Evolutionary conservation across 2,797 vertebrate genomes (phyloP).

Genomic region (Tiaroga cobitis): DNA sequence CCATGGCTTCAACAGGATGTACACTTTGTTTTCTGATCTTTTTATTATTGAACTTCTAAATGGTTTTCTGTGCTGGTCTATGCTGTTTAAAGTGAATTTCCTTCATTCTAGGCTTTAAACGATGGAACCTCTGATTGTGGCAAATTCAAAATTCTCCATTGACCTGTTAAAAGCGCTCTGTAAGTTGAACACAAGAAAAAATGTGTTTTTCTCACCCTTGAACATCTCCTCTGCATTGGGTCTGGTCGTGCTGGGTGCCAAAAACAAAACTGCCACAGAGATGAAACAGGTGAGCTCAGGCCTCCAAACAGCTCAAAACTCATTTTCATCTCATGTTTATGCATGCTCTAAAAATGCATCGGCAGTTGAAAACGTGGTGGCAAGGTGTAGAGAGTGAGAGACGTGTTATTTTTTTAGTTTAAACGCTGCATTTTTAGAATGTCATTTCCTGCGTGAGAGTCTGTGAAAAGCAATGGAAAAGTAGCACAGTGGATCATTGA

Average conservation of each 20-base stretch:
- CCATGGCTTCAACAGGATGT: neutral
- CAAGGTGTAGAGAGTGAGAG: too few species aligned
- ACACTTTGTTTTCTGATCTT: neutral
- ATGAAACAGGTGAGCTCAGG: slow-evolving; percentile 79
- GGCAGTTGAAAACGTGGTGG: too few species aligned
- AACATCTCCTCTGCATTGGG: slow-evolving; percentile 86
- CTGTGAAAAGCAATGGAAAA: too few species aligned
- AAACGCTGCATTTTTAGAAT: too few species aligned
- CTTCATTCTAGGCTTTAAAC: neutral
- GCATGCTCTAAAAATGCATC: neutral
- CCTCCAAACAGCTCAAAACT: neutral
- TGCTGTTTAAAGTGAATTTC: neutral
- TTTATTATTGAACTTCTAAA: neutral
- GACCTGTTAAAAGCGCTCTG: slow-evolving; percentile 76
- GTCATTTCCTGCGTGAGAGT: too few species aligned
- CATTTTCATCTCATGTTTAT: neutral
- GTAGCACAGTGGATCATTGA: too few species aligned
- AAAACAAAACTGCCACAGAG: slow-evolving; percentile 76
- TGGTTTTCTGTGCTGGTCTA: neutral
- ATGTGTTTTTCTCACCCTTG: slow-evolving; percentile 84
- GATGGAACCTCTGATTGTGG: slow-evolving; percentile 61
- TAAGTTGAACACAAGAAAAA: slow-evolving; percentile 73
- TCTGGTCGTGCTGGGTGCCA: slow-evolving; percentile 84
- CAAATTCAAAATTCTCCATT: slow-evolving; percentile 78
- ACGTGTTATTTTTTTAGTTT: too few species aligned